A percentile compares a stretch with the other conserved stretches of the same genome.
Evolutionary conservation across 2,113 vertebrate genomes (phyloP).

Genomic region (Echinops telfairi): DNA sequence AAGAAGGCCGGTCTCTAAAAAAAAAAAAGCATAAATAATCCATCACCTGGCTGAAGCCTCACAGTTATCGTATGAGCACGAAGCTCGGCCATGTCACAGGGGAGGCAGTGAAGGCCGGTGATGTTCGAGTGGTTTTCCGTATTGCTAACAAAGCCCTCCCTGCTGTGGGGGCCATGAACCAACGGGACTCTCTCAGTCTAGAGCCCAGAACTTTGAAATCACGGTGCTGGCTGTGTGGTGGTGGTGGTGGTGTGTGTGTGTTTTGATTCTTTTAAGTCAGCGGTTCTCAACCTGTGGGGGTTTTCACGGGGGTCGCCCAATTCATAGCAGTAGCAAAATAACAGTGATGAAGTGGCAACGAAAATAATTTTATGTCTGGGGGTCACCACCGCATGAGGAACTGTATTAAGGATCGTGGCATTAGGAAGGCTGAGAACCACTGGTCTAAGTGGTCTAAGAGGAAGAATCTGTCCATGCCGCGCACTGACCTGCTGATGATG

Average conservation of each 20-base stretch:
- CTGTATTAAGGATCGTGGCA: too few relatives aligned
- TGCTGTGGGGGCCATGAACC: background rate
- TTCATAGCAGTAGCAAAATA: too few relatives aligned
- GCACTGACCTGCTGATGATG: background rate
- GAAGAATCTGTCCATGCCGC: background rate
- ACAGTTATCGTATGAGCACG: constrained; percentile 50
- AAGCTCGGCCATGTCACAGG: constrained; percentile 60
- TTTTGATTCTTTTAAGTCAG: background rate
- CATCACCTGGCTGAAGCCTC: constrained; percentile 50
- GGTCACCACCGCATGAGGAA: too few relatives aligned
- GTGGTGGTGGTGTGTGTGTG: too few relatives aligned
- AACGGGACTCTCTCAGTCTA: background rate
- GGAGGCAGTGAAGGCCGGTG: constrained; percentile 35
- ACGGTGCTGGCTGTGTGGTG: background rate
- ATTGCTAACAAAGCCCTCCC: too few relatives aligned
- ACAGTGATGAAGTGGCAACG: too few relatives aligned
- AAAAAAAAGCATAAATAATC: constrained; percentile 73
- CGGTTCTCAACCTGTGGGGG: too few relatives aligned
- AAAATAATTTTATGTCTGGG: too few relatives aligned
- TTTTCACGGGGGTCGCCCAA: too few relatives aligned
- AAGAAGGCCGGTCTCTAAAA: constrained; percentile 67
- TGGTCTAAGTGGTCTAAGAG: background rate
- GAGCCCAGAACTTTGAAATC: background rate
- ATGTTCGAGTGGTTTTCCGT: constrained; percentile 6
- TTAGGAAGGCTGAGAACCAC: too few relatives aligned